Evolutionary conservation across 2,797 vertebrate genomes (phyloP), one percentile per base, ranked within the genome.

Genomic region (Chromobotia macracanthus): DNA sequence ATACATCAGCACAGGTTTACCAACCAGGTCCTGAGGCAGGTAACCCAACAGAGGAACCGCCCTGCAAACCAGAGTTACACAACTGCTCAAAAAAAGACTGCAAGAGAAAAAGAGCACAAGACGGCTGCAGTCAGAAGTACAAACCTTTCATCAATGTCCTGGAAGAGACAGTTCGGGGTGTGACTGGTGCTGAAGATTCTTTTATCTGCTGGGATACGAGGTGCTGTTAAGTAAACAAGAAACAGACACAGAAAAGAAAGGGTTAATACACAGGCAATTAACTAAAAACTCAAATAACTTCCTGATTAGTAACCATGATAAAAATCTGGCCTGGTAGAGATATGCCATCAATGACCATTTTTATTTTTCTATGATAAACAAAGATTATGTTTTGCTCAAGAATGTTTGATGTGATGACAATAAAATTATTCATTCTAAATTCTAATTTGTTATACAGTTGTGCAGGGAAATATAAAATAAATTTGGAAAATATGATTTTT

Each of bases 151-250:
- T 95, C 94, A 83, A 93, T 89, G 82, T 95, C 95, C 83, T 95
- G 93, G 87, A 95, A 95, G 79, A 95, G 83, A 83, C 94, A 95
- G 77, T 88, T 92, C 41, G 94, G 93, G 5, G 90, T 93, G 80
- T 95, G 94, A 79, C 92, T 94, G 38, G 93, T 94, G 69, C 93
- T 95, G 86, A 95, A 95, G 85, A 95, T 93, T 81, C 92, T 91
- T 86, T 95, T 95, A 82, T 94, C 91, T 46, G 86, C 86, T n/a
- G 93, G 93, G 82, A 95, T 95, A 84, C 87, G 90, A 83, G 94
- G 94, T 79, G 93, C 94, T 94, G 87, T 72, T 19, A 35, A 23
- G 13, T 68, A 13, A 44, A 72, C 75, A 44, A 50, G 53, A 31
- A 5, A 15, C 31, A 15, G 9, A 9, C 31, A 51, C 1, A 3